phyloP scores from a whole-genome alignment of 2,888 invertebrate species.

The Chromoteleia sp. region DNA sequence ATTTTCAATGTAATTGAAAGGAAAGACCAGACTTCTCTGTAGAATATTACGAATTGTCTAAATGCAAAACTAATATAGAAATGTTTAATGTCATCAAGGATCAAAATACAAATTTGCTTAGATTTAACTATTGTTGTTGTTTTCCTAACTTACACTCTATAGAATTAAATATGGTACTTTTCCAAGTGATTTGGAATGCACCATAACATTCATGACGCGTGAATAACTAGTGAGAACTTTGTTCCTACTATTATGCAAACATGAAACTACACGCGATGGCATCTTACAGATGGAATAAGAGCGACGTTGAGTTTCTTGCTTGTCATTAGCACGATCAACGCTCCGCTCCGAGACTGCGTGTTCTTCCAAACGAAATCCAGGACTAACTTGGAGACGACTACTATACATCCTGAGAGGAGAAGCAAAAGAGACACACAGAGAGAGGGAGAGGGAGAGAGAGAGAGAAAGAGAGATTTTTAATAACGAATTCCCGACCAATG shows the following conservation, averaged over 20 bases:
- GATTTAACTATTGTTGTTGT: too few relatives aligned
- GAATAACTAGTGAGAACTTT: conserved; percentile 79
- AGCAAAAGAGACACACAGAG: too few relatives aligned
- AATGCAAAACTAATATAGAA: too few relatives aligned
- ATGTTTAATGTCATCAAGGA: too few relatives aligned
- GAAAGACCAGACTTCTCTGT: too few relatives aligned
- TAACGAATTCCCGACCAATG: conserved; percentile 64
- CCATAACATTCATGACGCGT: conserved; percentile 62
- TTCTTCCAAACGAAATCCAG: conserved; percentile 50
- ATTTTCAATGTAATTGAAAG: too few relatives aligned
- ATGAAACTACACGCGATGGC: conserved; percentile 70
- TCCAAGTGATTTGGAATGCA: background rate
- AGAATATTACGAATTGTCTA: too few relatives aligned
- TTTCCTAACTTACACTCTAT: too few relatives aligned
- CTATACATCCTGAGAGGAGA: conserved; percentile 32
- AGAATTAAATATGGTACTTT: background rate
- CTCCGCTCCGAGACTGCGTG: conserved; percentile 72
- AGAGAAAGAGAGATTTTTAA: conserved; percentile 63
- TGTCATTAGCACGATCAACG: conserved; percentile 74
- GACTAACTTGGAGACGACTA: conserved; percentile 57
- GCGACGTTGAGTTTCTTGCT: conserved; percentile 72
- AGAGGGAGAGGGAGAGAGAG: conserved; percentile 38
- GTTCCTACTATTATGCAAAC: conserved; percentile 81
- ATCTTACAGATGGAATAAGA: conserved; percentile 67
- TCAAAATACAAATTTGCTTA: too few relatives aligned